Conservation (phyloP, 2,113 vertebrate genomes). For the Pangasianodon hypophthalmus region DNA sequence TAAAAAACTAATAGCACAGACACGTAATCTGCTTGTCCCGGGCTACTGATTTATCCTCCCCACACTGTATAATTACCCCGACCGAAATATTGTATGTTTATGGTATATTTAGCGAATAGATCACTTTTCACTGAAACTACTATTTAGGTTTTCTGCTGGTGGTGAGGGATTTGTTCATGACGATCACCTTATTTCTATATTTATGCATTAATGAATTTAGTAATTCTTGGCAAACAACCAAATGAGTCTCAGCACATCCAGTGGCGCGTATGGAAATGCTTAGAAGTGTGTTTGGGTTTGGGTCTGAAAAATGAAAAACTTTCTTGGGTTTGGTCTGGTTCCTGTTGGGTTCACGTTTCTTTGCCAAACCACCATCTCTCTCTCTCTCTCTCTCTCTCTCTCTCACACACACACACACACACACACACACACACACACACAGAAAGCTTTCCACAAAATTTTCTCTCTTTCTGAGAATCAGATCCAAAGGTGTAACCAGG, state of each 20-base stretch:
- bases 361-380: conserved; percentile 25
- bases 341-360: conserved; percentile 6
- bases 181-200: neutral
- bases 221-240: neutral
- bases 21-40: neutral
- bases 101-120: neutral
- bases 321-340: conserved; percentile 19
- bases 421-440: neutral
- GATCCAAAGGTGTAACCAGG: conserved; percentile 45
- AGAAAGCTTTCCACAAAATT: conserved; percentile 27
- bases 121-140: neutral
- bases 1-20: neutral
- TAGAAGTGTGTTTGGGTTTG: conserved; percentile 3
- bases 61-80: neutral
- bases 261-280: neutral
- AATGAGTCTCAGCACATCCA: neutral
- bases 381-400: neutral
- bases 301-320: conserved; percentile 24
- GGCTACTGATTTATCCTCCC: conserved; percentile 4
- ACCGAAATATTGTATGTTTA: neutral
- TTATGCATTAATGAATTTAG: neutral
- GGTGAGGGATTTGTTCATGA: neutral
- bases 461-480: conserved; percentile 27
- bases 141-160: neutral
- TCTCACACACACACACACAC: neutral